phyloP scores from a whole-genome alignment of 2,888 invertebrate species.

The Alloplasta piceator region DNA sequence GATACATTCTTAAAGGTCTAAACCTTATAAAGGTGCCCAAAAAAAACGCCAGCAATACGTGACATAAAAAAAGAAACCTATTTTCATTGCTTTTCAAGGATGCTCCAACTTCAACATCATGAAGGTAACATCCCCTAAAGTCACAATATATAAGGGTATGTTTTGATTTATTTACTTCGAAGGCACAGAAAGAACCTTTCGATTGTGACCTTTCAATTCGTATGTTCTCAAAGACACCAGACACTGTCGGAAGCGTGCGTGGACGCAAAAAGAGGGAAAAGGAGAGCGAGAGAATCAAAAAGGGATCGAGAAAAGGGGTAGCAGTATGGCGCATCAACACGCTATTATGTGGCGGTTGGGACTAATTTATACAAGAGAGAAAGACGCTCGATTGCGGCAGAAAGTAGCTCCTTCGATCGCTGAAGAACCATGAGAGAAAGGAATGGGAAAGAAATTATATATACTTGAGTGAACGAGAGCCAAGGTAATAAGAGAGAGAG shows the following conservation, averaged over 20 bases:
- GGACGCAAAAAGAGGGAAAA: not conserved
- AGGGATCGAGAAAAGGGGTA: conserved; percentile 67
- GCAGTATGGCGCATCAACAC: conserved; percentile 83
- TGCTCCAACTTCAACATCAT: too few species aligned
- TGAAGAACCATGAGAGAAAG: conserved; percentile 43
- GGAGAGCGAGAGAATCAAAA: not conserved
- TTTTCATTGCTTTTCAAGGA: too few species aligned
- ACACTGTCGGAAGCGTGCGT: conserved; percentile 24
- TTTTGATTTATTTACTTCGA: not conserved
- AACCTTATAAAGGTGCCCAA: too few species aligned
- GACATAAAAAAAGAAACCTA: not conserved
- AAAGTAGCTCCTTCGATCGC: conserved; percentile 73
- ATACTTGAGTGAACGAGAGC: conserved; percentile 50
- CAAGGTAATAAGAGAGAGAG: conserved; percentile 54
- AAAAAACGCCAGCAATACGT: too few species aligned
- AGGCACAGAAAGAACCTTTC: conserved; percentile 2
- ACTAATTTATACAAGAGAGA: conserved; percentile 83
- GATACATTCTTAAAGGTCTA: too few species aligned
- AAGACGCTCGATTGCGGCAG: conserved; percentile 79
- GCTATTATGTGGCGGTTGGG: conserved; percentile 83
- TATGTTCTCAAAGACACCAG: conserved; percentile 3
- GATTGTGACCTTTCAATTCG: conserved; percentile 13
- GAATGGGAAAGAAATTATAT: conserved; percentile 42
- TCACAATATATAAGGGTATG: not conserved
- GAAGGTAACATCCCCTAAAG: too few species aligned